Evolutionary conservation across 2,797 vertebrate species (phyloP).

Genomic region (Acipenser oxyrinchus): DNA sequence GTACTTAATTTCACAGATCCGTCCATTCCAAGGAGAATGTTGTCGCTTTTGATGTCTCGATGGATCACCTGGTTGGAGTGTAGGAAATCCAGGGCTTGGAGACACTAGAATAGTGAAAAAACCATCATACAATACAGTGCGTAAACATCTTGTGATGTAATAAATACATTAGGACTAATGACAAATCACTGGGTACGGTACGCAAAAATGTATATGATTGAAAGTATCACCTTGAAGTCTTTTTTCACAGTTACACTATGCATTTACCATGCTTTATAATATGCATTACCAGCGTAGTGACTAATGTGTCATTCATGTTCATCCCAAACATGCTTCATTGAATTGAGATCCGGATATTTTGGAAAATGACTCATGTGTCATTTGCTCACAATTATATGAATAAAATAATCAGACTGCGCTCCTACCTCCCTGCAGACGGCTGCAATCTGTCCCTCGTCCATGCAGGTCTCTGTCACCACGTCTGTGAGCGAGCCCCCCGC

Average conservation of each 20-base stretch:
- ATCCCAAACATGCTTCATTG: too few species aligned
- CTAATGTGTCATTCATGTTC: too few species aligned
- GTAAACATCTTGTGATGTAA: neutral
- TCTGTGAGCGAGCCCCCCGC: constrained; percentile 92
- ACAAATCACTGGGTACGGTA: neutral
- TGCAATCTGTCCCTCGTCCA: constrained; percentile 98
- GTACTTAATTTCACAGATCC: constrained; percentile 94
- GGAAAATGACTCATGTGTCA: too few species aligned
- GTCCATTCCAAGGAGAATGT: constrained; percentile 95
- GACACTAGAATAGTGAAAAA: constrained; percentile 64
- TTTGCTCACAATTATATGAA: too few species aligned
- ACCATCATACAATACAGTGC: too few species aligned
- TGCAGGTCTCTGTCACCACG: constrained; percentile 95
- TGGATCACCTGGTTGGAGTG: constrained; percentile 98
- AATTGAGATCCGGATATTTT: too few species aligned
- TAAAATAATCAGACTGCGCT: constrained; percentile 13
- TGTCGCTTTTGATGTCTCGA: constrained; percentile 97
- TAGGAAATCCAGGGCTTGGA: constrained; percentile 95
- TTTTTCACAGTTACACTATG: too few species aligned
- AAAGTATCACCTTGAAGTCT: too few species aligned
- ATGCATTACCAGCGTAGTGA: too few species aligned
- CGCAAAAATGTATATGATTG: too few species aligned
- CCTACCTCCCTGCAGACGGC: constrained; percentile 95
- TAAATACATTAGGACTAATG: neutral
- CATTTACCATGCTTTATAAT: too few species aligned